Evolutionary conservation across 2,888 invertebrate species (phyloP).

Genomic region (Prosopocoilus inquinatus): DNA sequence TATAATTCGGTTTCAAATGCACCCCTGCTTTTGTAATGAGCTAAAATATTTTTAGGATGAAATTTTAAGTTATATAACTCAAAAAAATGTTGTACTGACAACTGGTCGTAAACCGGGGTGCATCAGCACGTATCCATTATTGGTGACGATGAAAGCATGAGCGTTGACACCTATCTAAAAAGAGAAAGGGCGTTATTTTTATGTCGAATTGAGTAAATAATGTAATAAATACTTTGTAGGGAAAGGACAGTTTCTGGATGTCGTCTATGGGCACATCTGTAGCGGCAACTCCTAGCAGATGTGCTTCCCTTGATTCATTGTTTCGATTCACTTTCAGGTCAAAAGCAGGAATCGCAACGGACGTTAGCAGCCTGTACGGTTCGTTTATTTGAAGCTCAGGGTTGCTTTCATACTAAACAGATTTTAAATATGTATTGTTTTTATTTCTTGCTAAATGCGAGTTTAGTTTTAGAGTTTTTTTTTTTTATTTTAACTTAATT

Average conservation of each 20-base stretch:
- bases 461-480: too few relatives aligned
- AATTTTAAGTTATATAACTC: not conserved
- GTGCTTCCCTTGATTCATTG: conserved; percentile 63
- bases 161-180: conserved; percentile 92
- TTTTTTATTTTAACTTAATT: too few relatives aligned
- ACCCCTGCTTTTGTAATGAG: conserved; percentile 54
- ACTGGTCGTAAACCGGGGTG: conserved; percentile 92
- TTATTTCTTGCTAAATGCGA: too few relatives aligned
- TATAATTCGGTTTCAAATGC: conserved; percentile 81
- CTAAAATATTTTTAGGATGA: not conserved
- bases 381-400: conserved; percentile 38
- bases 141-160: conserved; percentile 94
- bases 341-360: conserved; percentile 91
- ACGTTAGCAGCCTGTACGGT: conserved; percentile 75
- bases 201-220: not conserved
- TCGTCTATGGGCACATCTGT: conserved; percentile 93
- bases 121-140: conserved; percentile 92
- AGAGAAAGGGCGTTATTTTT: not conserved
- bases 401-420: conserved; percentile 1
- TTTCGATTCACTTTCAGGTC: conserved; percentile 66
- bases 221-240: conserved; percentile 66
- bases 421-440: not conserved
- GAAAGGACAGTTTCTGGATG: conserved; percentile 83
- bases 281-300: conserved; percentile 91
- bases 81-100: conserved; percentile 56